Conservation (phyloP, 2,113 vertebrate species). For the Tretioscincus oriximinensis region DNA sequence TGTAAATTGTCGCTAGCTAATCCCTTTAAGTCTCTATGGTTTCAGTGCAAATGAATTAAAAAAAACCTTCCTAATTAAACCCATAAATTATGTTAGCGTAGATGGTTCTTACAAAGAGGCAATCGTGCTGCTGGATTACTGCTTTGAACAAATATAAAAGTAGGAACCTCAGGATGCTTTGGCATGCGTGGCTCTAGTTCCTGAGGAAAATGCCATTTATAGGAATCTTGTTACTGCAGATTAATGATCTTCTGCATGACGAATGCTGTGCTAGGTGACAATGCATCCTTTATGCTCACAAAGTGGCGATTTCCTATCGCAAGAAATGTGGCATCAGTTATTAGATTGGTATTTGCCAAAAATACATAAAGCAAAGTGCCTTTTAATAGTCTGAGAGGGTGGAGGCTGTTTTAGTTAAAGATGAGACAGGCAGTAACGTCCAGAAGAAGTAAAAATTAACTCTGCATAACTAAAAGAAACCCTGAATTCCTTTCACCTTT, state of each 20-base stretch:
- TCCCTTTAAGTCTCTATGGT: background rate
- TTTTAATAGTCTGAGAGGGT: constrained; percentile 45
- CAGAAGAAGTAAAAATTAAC: constrained; percentile 50
- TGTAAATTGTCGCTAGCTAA: background rate
- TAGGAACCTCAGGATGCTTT: constrained; percentile 18
- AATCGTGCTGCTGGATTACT: constrained; percentile 1
- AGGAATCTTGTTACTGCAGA: constrained; percentile 46
- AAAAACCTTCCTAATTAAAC: constrained; percentile 1
- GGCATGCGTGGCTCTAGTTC: constrained; percentile 10
- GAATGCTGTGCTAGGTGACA: constrained; percentile 43
- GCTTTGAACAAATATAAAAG: background rate
- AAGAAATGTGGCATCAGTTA: constrained; percentile 22
- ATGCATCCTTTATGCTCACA: background rate
- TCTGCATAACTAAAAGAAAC: constrained; percentile 36
- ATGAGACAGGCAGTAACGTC: constrained; percentile 55
- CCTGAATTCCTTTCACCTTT: constrained; percentile 24
- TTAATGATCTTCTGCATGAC: constrained; percentile 44
- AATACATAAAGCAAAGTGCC: constrained; percentile 57
- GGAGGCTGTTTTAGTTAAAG: constrained; percentile 61
- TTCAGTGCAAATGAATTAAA: background rate
- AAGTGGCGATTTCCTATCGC: constrained; percentile 46
- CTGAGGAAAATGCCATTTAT: constrained; percentile 24
- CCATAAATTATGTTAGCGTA: background rate
- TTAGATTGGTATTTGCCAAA: constrained; percentile 41
- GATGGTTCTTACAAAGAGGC: constrained; percentile 1